A percentile compares a stretch with the other conserved stretches of the same genome.
Conservation (phyloP, 2,888 invertebrate species). For the Augiades crinisus region DNA sequence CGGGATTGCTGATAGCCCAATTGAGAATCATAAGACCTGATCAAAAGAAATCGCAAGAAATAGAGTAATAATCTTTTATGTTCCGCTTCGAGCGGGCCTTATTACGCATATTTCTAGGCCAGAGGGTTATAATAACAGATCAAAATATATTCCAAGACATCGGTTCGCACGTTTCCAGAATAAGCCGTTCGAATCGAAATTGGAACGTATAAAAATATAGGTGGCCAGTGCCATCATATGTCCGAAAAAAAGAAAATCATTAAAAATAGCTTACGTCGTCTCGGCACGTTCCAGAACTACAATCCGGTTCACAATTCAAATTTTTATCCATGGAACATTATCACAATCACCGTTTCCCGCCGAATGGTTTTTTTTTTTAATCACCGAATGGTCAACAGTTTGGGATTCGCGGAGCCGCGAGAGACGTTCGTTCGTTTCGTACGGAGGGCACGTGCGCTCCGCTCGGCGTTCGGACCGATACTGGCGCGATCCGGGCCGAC, state of each 20-base stretch:
- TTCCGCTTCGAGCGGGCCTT: constrained; percentile 4
- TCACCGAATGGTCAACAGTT: constrained; percentile 23
- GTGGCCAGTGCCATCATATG: constrained; percentile 8
- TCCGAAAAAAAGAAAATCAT: constrained; percentile 28
- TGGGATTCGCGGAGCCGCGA: constrained; percentile 16
- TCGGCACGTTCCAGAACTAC: constrained; percentile 16
- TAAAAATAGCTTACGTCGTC: constrained; percentile 32
- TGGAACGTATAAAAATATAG: constrained; percentile 22
- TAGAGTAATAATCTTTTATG: constrained; percentile 14
- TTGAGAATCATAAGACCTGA: not conserved
- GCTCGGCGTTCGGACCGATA: constrained; percentile 44
- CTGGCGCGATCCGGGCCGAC: constrained; percentile 48
- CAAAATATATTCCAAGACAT: constrained; percentile 10
- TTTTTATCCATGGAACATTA: constrained; percentile 21
- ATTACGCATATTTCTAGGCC: constrained; percentile 9
- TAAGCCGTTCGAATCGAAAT: constrained; percentile 18
- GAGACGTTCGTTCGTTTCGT: constrained; percentile 29
- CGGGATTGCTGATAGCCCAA: too few species aligned
- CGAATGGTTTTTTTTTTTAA: constrained; percentile 21
- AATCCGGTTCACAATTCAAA: constrained; percentile 21
- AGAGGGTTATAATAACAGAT: not conserved
- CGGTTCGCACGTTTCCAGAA: constrained; percentile 5
- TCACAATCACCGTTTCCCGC: constrained; percentile 26
- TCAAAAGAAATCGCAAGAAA: constrained; percentile 11
- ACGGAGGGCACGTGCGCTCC: constrained; percentile 32